A percentile compares a stretch with the other conserved stretches of the same genome.
Evolutionary conservation across 2,113 vertebrate genomes (phyloP).

Genomic region (Odontophorus gujanensis): DNA sequence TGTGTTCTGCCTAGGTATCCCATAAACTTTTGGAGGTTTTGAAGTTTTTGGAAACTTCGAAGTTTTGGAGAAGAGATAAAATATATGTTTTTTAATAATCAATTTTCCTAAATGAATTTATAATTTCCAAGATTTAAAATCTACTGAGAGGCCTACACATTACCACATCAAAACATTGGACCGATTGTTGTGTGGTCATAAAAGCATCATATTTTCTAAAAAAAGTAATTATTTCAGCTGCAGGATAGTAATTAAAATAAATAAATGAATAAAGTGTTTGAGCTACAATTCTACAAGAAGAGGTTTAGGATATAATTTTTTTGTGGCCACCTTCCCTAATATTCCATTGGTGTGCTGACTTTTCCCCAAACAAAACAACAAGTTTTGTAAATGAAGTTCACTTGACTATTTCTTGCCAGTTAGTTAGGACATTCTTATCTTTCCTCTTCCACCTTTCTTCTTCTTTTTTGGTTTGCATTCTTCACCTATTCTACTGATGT

Average conservation of each 20-base stretch:
- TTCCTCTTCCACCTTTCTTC: not conserved
- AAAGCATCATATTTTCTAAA: not conserved
- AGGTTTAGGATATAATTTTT: accelerated
- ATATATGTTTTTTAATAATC: not conserved
- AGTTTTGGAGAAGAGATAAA: not conserved
- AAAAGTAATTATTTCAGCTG: not conserved
- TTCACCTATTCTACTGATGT: not conserved
- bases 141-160: not conserved
- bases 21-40: not conserved
- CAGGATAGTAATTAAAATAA: not conserved
- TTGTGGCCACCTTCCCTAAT: not conserved
- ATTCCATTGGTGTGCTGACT: accelerated
- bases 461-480: not conserved
- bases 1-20: not conserved
- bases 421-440: not conserved
- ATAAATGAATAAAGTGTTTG: not conserved
- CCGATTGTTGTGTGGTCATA: not conserved
- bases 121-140: not conserved
- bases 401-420: not conserved
- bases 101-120: not conserved
- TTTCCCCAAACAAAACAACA: not conserved
- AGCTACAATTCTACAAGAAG: not conserved
- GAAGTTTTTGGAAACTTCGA: no score
- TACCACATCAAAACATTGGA: not conserved
- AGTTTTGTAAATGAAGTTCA: not conserved